These are phyloP conservation scores for Phaethon lepturus DNA, from an alignment of 2,113 vertebrate species.

Conservation along the genomic window DNA sequence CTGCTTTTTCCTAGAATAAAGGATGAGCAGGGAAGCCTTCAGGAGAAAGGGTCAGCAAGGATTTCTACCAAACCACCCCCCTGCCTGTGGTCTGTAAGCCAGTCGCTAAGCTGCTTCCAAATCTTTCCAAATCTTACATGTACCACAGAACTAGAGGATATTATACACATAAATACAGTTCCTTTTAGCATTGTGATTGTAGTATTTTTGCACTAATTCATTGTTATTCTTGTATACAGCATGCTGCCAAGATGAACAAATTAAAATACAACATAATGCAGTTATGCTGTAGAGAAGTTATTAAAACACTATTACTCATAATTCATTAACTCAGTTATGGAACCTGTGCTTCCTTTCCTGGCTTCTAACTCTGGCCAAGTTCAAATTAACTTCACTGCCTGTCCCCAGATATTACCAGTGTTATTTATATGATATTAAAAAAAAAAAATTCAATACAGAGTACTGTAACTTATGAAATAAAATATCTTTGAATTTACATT, in stretches of 20 bases:
- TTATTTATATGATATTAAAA: neutral
- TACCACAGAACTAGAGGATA: neutral
- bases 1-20: neutral
- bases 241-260: neutral
- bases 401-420: neutral
- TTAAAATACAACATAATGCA: constrained; percentile 9
- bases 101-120: neutral
- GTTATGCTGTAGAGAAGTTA: neutral
- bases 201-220: neutral
- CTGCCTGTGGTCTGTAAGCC: neutral
- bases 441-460: neutral
- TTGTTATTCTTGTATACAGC: neutral
- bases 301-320: neutral
- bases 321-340: neutral
- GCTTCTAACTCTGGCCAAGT: neutral
- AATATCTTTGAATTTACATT: neutral
- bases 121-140: neutral
- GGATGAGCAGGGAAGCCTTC: neutral
- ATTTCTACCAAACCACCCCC: neutral
- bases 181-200: neutral
- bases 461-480: neutral
- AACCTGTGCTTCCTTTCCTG: neutral
- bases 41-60: neutral
- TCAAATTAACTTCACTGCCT: neutral
- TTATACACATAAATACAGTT: neutral